Conservation (phyloP, 2,797 vertebrate species). For the Pipistrellus nathusii region DNA sequence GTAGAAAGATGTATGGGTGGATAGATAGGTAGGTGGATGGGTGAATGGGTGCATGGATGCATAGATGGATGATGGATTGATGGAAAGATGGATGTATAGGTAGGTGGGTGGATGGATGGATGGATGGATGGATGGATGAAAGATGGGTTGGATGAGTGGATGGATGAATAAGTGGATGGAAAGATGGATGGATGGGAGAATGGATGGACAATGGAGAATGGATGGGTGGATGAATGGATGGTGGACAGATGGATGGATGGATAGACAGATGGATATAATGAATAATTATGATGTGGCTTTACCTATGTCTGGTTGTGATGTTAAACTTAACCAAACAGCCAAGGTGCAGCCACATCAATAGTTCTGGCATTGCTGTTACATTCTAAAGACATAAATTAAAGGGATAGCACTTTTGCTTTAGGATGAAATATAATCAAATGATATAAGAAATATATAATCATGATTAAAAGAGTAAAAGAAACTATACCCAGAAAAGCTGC, state of each 20-base stretch:
- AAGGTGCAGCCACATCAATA: not conserved
- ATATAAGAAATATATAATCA: not conserved
- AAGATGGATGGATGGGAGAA: not conserved
- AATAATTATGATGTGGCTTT: not conserved
- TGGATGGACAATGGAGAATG: not conserved
- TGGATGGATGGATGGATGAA: not conserved
- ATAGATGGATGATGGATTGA: not conserved
- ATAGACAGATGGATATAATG: not conserved
- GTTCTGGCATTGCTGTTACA: not conserved
- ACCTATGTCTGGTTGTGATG: not conserved
- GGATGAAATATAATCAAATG: not conserved
- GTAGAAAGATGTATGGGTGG: too few relatives aligned
- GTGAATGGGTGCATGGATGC: not conserved
- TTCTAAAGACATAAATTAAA: not conserved
- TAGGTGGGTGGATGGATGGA: not conserved
- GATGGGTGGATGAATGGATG: not conserved
- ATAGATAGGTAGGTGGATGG: too few relatives aligned
- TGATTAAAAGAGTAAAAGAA: conserved; percentile 10
- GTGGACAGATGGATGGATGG: not conserved
- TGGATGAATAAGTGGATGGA: not conserved
- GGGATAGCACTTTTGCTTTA: not conserved
- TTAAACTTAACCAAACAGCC: not conserved
- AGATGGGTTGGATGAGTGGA: not conserved
- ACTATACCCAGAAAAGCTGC: not conserved
- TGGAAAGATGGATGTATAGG: not conserved